Evolutionary conservation across 2,113 vertebrate genomes (phyloP).

Genomic region (Arenaria interpres): DNA sequence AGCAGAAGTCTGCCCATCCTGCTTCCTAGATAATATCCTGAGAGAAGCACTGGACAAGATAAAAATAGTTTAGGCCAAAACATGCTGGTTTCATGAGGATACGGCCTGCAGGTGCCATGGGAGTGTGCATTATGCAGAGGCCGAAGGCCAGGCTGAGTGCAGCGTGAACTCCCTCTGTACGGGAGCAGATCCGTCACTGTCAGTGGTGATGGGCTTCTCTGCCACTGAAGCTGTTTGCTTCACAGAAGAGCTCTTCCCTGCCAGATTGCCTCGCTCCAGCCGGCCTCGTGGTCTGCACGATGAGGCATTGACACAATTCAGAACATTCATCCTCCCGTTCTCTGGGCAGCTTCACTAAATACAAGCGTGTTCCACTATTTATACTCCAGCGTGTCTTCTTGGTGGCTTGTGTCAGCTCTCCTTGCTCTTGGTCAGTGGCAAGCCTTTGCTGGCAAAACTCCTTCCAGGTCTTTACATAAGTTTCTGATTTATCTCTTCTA

Average conservation of each 20-base stretch:
- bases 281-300: neutral
- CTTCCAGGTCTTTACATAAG: neutral
- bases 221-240: neutral
- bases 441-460: neutral
- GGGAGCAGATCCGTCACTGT: neutral
- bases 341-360: neutral
- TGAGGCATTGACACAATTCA: neutral
- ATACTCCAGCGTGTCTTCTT: neutral
- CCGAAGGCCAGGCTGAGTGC: neutral
- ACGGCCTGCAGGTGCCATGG: neutral
- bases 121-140: neutral
- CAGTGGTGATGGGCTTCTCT: neutral
- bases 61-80: neutral
- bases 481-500: neutral
- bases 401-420: neutral
- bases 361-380: neutral
- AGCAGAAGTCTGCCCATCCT: neutral
- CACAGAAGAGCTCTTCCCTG: neutral
- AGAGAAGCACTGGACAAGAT: neutral
- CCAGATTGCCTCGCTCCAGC: neutral
- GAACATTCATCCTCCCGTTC: neutral
- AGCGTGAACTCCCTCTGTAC: neutral
- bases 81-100: neutral
- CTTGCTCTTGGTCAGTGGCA: neutral
- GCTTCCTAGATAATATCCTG: neutral